These are phyloP conservation scores for Calameuta idolon DNA, from an alignment of 2,888 invertebrate genomes.

Conservation along the genomic window DNA sequence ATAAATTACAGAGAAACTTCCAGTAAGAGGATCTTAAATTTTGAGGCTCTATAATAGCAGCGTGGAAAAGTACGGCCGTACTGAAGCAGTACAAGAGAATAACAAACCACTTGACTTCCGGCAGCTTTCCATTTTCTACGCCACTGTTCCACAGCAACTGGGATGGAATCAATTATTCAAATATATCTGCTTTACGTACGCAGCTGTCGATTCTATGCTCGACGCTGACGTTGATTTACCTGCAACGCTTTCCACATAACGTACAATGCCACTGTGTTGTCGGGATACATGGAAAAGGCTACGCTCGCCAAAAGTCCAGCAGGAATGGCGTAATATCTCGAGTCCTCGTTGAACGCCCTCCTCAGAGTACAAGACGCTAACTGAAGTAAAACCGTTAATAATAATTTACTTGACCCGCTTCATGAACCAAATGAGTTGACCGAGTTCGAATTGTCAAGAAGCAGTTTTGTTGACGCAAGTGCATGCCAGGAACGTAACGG, in stretches of 20 bases:
- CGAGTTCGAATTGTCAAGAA: not conserved
- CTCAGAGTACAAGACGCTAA: constrained; percentile 76
- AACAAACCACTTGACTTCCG: constrained; percentile 78
- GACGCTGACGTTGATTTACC: constrained; percentile 65
- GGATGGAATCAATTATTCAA: constrained; percentile 36
- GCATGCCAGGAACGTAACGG: not conserved
- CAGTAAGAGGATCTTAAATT: constrained; percentile 85
- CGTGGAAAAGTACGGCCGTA: constrained; percentile 83
- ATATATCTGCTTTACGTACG: not conserved
- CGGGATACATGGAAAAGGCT: constrained; percentile 80
- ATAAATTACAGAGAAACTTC: constrained; percentile 81
- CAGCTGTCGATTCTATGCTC: not conserved
- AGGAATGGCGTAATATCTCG: constrained; percentile 74
- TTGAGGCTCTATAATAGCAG: constrained; percentile 82
- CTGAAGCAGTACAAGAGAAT: constrained; percentile 81
- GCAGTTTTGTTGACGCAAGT: not conserved
- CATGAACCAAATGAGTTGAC: not conserved
- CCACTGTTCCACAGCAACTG: constrained; percentile 80
- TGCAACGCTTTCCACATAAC: constrained; percentile 86
- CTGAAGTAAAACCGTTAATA: constrained; percentile 64
- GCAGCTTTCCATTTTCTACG: constrained; percentile 75
- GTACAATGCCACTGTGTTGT: constrained; percentile 83
- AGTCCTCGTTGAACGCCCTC: constrained; percentile 73
- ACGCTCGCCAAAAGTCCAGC: constrained; percentile 79
- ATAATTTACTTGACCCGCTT: not conserved